Evolutionary conservation across 1,140 invertebrate species (phyloP).

Genomic region (Calliopsis andreniformis): DNA sequence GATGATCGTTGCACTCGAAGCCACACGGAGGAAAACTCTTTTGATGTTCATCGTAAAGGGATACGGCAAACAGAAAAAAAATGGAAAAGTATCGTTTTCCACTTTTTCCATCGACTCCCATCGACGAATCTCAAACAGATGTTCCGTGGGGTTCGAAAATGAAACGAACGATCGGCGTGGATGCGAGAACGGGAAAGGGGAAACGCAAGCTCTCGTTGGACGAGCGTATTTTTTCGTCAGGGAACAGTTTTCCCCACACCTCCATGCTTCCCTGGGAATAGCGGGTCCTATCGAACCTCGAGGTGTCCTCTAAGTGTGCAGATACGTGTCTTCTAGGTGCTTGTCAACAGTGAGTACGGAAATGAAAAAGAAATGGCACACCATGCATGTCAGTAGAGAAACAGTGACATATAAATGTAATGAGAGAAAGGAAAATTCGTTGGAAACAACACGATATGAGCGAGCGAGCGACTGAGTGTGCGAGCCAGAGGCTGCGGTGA

Average conservation of each 20-base stretch:
- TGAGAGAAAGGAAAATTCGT: slow-evolving; percentile 40
- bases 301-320: slow-evolving; percentile 46
- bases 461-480: slow-evolving; percentile 46
- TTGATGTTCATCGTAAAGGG: neutral
- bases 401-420: no score
- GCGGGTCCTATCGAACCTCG: slow-evolving; percentile 2
- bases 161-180: slow-evolving; percentile 1
- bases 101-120: no score
- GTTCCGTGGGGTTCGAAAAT: neutral
- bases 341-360: slow-evolving; percentile 18
- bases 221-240: neutral
- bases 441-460: slow-evolving; percentile 45
- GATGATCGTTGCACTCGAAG: neutral
- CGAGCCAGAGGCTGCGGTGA: slow-evolving; percentile 62
- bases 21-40: neutral
- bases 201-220: slow-evolving; percentile 12
- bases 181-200: neutral
- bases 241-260: slow-evolving; percentile 39
- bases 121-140: neutral
- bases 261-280: slow-evolving; percentile 34
- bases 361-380: slow-evolving; percentile 42
- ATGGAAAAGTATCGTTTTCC: no score
- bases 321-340: slow-evolving; percentile 43
- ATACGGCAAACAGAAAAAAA: neutral
- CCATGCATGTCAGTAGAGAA: slow-evolving; percentile 54